Evolutionary conservation across 2,797 vertebrate species (phyloP), one percentile per base, ranked within the genome.

Genomic region (Emydoidea blandingii): DNA sequence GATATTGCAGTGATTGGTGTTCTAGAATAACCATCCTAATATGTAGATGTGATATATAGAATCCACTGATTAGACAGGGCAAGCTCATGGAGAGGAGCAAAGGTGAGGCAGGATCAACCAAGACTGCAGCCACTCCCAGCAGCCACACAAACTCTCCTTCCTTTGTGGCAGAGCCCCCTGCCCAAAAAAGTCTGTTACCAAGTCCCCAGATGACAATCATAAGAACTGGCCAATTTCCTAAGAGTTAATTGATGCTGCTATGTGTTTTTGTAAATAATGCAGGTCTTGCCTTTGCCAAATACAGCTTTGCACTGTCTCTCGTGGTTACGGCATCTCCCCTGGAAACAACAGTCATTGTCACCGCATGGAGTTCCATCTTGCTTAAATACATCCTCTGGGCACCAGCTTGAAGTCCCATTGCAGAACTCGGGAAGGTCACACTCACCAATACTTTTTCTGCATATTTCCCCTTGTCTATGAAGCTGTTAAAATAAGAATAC

Each of bases 351-450:
- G 72, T 74, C 41, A 25, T 14, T 74, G 37, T 27, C 6, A 23
- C 72, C 23, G 4, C 72, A 74, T 23, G 72, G 37, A 74, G 37
- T 74, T 74, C 72, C 72, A 44, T 88, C 54, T 44, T 88, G 65
- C 50, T 81, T 88, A 23, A 53, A 88, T n/a, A 41, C 53, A 31
- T 88, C 72, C 49, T 31, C 41, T 50, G 87, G 87, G n/a, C 87
- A 88, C 15, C 44, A n/a, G n/a, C 50, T 6, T 19, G 79, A 81
- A 6, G 79, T 52, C 12, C 87, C 87, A 41, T 49, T 88, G 79
- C 87, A 88, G 19, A 82, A 88, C 49, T 88, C 87, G 11, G 87
- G 44, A 53, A 88, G 72, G 79, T 88, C 87, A 88, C 87, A 88
- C 29, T 56, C 62, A 12, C 59, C 79, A 68, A 53, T 81, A 44